Base-by-base conservation (phyloP, 92 coral and sea anemone species). In the Heteractis magnifica region DNA sequence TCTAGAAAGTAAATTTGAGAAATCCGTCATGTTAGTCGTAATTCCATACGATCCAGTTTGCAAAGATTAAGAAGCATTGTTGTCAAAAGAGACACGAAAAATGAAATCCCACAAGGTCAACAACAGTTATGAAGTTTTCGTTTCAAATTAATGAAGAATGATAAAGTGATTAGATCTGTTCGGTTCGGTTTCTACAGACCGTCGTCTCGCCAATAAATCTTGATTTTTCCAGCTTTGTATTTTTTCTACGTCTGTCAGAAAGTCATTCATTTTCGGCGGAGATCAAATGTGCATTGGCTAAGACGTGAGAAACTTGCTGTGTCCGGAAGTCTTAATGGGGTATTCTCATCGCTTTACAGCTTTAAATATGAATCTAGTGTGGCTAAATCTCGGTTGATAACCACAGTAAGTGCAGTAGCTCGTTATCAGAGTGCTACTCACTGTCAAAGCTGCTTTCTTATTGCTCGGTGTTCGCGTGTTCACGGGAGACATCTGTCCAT, bases 281-380 rank as follows among this genome's bases (percentile, higher is more conserved):
- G n/a, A 78, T 56, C 21, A 34, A 78, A 78, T 15, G 13, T 52
- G 53, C 51, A 34, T 2, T 34, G 44, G 51, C 65, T 78, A 78
- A 56, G 82, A 78, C 73, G 11, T 23, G 52, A 64, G 44, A 55
- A 59, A 44, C 53, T 49, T 6, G 77, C 20, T 7, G 68, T 8
- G 48, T 51, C 84, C 77, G 77, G 84, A 44, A 51, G 55, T 20
- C 65, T 49, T 64, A 65, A 59, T 65, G 83, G 52, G 18, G 70
- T 80, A 44, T 65, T 80, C 53, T 51, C 77, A 81, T 68, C 84
- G 52, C 13, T 80, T 18, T 13, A 49, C 53, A 49, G 65, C 64
- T 80, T 81, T 75, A 70, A 81, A 81, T 81, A 81, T 81, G 72
- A 70, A 81, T 81, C 23, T 3, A 68, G 65, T 70, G 84, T 70